Percentiles rank a stretch among this genome's conserved stretches.
These are phyloP conservation scores for Adelges cooleyi DNA, from an alignment of 1,140 invertebrate species.

Conservation along the genomic window DNA sequence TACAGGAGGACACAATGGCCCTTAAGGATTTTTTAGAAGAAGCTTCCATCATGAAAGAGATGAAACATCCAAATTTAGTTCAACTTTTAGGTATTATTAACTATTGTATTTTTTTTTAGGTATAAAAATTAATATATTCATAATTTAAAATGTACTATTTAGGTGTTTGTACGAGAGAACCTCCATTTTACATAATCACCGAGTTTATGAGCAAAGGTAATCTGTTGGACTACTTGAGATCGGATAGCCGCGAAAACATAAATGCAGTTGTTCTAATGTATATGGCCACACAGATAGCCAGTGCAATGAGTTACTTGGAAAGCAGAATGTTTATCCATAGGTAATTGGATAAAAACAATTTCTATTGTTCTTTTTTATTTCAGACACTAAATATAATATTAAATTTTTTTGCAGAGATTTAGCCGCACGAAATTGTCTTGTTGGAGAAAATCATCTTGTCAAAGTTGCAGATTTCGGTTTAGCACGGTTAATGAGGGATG, in stretches of 20 bases:
- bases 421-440: constrained; percentile 95
- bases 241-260: constrained; percentile 76
- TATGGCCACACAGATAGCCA: constrained; percentile 97
- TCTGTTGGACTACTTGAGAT: constrained; percentile 87
- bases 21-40: constrained; percentile 98
- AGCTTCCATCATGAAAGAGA: constrained; percentile 99
- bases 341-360: constrained; percentile 39
- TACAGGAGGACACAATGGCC: constrained; percentile 94
- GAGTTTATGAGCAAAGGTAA: constrained; percentile 99
- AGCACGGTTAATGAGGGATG: constrained; percentile 91
- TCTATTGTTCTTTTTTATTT: not conserved
- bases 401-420: constrained; percentile 61
- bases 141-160: not conserved
- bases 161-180: constrained; percentile 91
- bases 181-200: constrained; percentile 98
- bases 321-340: constrained; percentile 91
- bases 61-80: constrained; percentile 98
- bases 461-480: constrained; percentile 97
- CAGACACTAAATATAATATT: not conserved
- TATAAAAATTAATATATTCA: no score
- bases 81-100: constrained; percentile 67
- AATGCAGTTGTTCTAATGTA: constrained; percentile 94
- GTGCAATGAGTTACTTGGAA: constrained; percentile 97
- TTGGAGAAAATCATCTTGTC: constrained; percentile 71
- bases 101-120: not conserved